Conservation (phyloP, 1,140 invertebrate species). For the Battus philenor region DNA sequence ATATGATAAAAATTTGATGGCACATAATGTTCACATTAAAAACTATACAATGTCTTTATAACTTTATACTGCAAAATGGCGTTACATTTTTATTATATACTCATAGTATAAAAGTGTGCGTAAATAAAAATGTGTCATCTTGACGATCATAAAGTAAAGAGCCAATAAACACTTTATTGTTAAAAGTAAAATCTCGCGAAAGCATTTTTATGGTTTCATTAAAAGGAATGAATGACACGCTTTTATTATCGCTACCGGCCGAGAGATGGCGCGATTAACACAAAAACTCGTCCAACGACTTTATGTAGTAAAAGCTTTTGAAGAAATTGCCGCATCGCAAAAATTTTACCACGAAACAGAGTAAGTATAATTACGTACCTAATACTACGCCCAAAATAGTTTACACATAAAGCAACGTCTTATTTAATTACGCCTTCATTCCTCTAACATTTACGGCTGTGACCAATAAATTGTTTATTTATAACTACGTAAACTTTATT, state of each 20-base stretch:
- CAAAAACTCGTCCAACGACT: too few relatives aligned
- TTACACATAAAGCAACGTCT: too few relatives aligned
- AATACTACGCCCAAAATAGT: too few relatives aligned
- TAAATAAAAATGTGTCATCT: conserved; percentile 30
- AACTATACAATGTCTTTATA: too few relatives aligned
- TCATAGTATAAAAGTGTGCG: not conserved
- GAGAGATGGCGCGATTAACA: conserved; percentile 23
- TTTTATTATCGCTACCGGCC: conserved; percentile 23
- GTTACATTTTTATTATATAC: not conserved
- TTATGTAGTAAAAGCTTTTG: conserved; percentile 1
- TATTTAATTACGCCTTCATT: too few relatives aligned
- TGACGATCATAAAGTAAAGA: conserved; percentile 34
- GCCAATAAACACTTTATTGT: conserved; percentile 54
- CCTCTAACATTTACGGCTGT: conserved; percentile 13
- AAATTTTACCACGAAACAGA: too few relatives aligned
- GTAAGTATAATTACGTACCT: too few relatives aligned
- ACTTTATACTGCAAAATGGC: too few relatives aligned
- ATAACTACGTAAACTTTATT: too few relatives aligned
- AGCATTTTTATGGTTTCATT: conserved; percentile 45
- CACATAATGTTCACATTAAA: too few relatives aligned
- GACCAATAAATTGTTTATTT: too few relatives aligned
- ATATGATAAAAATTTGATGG: too few relatives aligned
- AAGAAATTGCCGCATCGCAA: not conserved
- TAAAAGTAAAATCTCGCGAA: conserved; percentile 46
- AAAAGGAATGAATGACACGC: conserved; percentile 28